Conservation (phyloP, 2,888 invertebrate genomes). For the Gymnocheta viridis region DNA sequence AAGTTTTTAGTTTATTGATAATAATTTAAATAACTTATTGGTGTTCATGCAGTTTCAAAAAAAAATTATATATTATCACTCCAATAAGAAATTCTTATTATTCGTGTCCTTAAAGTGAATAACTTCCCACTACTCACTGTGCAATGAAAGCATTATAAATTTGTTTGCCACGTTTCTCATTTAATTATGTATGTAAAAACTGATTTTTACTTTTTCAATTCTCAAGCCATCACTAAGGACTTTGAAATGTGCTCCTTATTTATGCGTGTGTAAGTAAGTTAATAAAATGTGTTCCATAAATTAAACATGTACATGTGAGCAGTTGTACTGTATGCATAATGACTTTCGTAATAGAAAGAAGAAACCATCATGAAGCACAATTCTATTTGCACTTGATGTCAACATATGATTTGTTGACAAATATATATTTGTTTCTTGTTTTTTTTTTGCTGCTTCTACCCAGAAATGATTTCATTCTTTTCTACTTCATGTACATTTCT, state of each 20-base stretch:
- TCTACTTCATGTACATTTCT: not conserved
- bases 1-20: too few species aligned
- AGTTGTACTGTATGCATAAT: not conserved
- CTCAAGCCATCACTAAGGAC: not conserved
- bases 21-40: too few species aligned
- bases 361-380: slow-evolving; percentile 14
- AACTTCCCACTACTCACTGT: not conserved
- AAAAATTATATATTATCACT: not conserved
- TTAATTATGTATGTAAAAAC: slow-evolving; percentile 32
- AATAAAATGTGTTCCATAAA: slow-evolving; percentile 19
- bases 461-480: slow-evolving; percentile 53
- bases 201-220: slow-evolving; percentile 48
- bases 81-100: not conserved
- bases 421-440: too few species aligned
- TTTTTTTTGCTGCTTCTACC: slow-evolving; percentile 68
- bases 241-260: not conserved
- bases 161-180: slow-evolving; percentile 52
- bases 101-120: not conserved
- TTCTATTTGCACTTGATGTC: slow-evolving; percentile 66
- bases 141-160: slow-evolving; percentile 40
- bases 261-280: not conserved
- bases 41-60: too few species aligned
- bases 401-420: slow-evolving; percentile 79
- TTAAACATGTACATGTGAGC: not conserved
- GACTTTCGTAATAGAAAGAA: not conserved